A percentile compares a stretch with the other conserved stretches of the same genome.
Evolutionary conservation across 2,113 vertebrate genomes (phyloP).

Genomic region (Ciconia maguari): DNA sequence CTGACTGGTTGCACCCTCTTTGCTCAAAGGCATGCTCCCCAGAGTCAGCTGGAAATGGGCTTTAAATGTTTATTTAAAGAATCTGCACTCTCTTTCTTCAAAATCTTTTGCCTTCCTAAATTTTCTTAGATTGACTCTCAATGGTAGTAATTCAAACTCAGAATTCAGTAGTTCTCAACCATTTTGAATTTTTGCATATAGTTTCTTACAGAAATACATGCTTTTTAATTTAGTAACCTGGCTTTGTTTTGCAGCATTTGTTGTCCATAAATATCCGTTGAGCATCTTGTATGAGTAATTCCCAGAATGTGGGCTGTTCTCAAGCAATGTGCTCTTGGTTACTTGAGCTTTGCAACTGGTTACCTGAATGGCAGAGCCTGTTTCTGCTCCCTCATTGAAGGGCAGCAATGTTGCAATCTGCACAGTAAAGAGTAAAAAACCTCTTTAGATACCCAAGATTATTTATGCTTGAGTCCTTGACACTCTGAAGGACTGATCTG

Average conservation of each 20-base stretch:
- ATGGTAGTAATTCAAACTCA: not conserved
- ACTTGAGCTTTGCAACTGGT: not conserved
- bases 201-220: not conserved
- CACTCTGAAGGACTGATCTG: not conserved
- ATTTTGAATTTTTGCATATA: not conserved
- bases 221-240: not conserved
- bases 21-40: not conserved
- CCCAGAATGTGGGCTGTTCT: not conserved
- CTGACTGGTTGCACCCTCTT: not conserved
- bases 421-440: not conserved
- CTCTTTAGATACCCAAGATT: not conserved
- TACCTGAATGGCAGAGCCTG: not conserved
- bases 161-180: not conserved
- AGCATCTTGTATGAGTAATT: not conserved
- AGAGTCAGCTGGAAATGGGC: not conserved
- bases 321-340: accelerated
- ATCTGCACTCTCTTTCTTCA: not conserved
- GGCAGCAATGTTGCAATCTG: not conserved
- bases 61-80: not conserved
- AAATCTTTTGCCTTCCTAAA: not conserved
- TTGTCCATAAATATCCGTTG: not conserved
- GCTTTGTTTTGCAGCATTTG: not conserved
- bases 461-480: not conserved
- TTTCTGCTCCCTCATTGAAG: not conserved
- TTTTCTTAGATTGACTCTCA: not conserved